Evolutionary conservation across 2,113 vertebrate genomes (phyloP).

Genomic region (Serilophus lunatus): DNA sequence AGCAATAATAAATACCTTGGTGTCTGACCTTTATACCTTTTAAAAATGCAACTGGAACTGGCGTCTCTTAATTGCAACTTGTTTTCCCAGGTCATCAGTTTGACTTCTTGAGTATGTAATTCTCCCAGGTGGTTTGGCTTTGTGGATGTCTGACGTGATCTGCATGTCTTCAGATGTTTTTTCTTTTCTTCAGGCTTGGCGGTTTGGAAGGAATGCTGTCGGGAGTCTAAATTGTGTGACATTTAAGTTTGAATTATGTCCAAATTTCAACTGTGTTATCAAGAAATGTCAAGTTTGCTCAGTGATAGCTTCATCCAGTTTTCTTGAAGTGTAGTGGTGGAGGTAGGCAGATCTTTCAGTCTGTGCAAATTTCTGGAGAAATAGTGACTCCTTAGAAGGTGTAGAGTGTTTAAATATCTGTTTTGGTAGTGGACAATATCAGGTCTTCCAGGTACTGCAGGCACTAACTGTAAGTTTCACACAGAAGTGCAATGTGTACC

Average conservation of each 20-base stretch:
- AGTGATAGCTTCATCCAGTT: background rate
- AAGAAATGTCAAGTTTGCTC: slow-evolving; percentile 36
- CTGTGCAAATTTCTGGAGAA: background rate
- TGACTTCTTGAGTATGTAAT: slow-evolving; percentile 1
- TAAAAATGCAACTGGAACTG: background rate
- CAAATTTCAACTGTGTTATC: slow-evolving; percentile 35
- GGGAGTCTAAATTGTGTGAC: slow-evolving; percentile 20
- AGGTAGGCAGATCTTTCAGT: background rate
- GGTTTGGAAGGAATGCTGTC: background rate
- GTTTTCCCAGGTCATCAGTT: slow-evolving; percentile 47
- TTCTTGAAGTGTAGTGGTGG: background rate
- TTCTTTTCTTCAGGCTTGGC: background rate
- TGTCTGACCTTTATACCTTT: background rate
- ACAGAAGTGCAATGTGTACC: background rate
- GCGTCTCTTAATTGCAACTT: slow-evolving; percentile 27
- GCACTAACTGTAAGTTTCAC: background rate
- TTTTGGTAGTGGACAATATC: background rate
- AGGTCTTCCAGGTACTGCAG: background rate
- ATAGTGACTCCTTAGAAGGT: background rate
- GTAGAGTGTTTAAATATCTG: background rate
- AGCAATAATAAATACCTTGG: background rate
- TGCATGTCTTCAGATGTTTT: background rate
- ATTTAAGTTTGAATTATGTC: slow-evolving; percentile 25
- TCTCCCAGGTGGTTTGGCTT: slow-evolving; percentile 21
- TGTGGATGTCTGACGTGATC: slow-evolving; percentile 4